Percentiles rank a stretch among this genome's conserved stretches.
Conservation (phyloP, 2,797 vertebrate species). For the Schizothorax lantsangensis region DNA sequence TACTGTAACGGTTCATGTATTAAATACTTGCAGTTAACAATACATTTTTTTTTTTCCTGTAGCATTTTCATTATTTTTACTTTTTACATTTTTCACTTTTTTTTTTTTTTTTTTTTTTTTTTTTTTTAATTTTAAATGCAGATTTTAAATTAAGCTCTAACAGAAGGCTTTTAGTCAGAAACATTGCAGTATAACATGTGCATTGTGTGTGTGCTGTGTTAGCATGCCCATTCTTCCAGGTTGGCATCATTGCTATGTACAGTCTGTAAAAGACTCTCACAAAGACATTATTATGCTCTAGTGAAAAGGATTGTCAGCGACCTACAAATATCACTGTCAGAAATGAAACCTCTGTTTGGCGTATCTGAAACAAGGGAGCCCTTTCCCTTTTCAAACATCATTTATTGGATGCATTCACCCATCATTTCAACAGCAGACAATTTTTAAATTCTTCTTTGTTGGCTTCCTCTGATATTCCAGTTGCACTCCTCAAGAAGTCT, state of each 20-base stretch:
- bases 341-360: conserved; percentile 60
- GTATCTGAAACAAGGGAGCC: conserved; percentile 47
- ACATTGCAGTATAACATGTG: background rate
- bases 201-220: conserved; percentile 9
- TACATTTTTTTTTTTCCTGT: background rate
- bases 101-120: too few species aligned
- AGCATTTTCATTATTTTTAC: too few species aligned
- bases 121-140: too few species aligned
- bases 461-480: background rate
- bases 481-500: conserved; percentile 19
- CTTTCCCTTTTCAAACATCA: conserved; percentile 20
- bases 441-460: conserved; percentile 49
- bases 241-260: conserved; percentile 29
- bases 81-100: too few species aligned
- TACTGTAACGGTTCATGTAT: background rate
- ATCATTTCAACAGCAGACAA: conserved; percentile 62
- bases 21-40: background rate
- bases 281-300: conserved; percentile 61
- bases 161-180: background rate
- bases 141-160: background rate
- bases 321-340: conserved; percentile 55
- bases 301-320: conserved; percentile 63
- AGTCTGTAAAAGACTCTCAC: conserved; percentile 52
- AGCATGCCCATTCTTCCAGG: conserved; percentile 34
- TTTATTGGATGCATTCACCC: conserved; percentile 34